These are phyloP conservation scores for Ferdinandea cuprea DNA, from an alignment of 2,888 invertebrate species.

Conservation along the genomic window DNA sequence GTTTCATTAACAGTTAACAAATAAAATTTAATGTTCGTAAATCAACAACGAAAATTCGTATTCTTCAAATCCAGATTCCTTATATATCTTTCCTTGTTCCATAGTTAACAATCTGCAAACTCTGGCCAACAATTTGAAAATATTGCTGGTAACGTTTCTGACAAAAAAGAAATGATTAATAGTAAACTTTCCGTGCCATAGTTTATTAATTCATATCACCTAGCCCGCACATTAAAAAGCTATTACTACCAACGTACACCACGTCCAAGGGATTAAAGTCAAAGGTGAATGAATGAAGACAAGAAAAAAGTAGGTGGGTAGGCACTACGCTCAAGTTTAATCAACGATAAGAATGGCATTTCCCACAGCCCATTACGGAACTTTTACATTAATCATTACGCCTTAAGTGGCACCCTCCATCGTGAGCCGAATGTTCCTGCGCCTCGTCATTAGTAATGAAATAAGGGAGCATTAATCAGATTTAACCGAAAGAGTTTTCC, in stretches of 20 bases:
- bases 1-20: too few species aligned
- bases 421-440: neutral
- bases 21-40: too few species aligned
- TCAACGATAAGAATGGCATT: slow-evolving; percentile 11
- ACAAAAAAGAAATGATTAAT: slow-evolving; percentile 18
- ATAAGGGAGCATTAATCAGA: slow-evolving; percentile 58
- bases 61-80: too few species aligned
- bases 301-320: slow-evolving; percentile 8
- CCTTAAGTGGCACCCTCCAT: slow-evolving; percentile 6
- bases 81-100: too few species aligned
- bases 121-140: too few species aligned
- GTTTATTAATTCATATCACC: slow-evolving; percentile 5
- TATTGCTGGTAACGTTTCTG: too few species aligned
- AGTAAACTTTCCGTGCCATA: neutral
- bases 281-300: slow-evolving; percentile 5
- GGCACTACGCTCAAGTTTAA: slow-evolving; percentile 13
- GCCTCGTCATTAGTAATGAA: slow-evolving; percentile 42
- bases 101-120: too few species aligned
- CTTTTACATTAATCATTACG: slow-evolving; percentile 56
- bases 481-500: slow-evolving; percentile 43
- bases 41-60: too few species aligned
- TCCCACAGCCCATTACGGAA: slow-evolving; percentile 8
- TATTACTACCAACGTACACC: slow-evolving; percentile 20
- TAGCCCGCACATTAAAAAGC: slow-evolving; percentile 31
- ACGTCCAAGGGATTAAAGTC: slow-evolving; percentile 10